Evolutionary conservation across 2,797 vertebrate species (phyloP).

Genomic region (Rhadinocentrus ornatus): DNA sequence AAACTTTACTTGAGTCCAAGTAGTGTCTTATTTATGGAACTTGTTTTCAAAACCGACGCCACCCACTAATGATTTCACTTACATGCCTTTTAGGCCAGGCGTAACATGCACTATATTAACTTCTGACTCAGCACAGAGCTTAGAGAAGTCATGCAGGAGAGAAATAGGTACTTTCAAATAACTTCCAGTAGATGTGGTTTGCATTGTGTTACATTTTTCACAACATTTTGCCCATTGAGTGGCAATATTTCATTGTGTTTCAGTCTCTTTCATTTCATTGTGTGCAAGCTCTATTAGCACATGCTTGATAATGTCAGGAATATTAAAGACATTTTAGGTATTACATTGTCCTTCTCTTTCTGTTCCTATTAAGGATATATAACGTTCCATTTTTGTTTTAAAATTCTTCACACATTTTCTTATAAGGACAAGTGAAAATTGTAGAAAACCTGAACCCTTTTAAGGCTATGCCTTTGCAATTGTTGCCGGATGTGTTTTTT

Average conservation of each 20-base stretch:
- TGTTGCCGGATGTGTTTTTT: too few relatives aligned
- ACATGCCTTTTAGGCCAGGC: neutral
- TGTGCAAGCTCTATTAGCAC: too few relatives aligned
- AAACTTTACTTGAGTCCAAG: neutral
- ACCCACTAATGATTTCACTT: neutral
- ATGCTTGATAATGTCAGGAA: too few relatives aligned
- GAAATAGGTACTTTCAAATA: neutral
- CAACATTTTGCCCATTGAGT: neutral
- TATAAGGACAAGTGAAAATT: neutral
- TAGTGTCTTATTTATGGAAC: neutral
- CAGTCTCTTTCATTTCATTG: too few relatives aligned
- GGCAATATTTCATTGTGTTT: neutral
- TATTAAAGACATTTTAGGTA: too few relatives aligned
- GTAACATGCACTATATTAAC: neutral
- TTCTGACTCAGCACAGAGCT: neutral
- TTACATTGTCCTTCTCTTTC: too few relatives aligned
- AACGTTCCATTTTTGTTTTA: too few relatives aligned
- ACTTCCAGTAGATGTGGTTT: neutral
- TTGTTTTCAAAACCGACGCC: neutral
- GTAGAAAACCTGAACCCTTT: neutral
- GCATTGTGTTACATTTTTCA: neutral
- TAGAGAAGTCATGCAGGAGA: neutral
- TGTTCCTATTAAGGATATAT: too few relatives aligned
- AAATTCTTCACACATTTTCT: neutral
- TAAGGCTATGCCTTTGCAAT: neutral